These are phyloP conservation scores for Lysandra bellargus DNA, from an alignment of 2,888 invertebrate species.

Conservation along the genomic window DNA sequence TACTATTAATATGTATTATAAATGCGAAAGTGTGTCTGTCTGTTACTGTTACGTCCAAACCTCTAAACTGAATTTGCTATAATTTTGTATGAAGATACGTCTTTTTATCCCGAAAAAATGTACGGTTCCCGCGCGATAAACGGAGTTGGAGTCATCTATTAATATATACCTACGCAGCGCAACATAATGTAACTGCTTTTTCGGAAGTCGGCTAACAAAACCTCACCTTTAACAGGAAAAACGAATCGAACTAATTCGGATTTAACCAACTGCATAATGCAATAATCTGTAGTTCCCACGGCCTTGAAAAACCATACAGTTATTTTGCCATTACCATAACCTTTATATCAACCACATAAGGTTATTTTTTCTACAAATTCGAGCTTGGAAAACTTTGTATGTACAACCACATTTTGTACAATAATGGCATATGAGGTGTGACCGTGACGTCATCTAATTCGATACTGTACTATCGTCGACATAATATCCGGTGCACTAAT, in stretches of 20 bases:
- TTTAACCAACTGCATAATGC: conserved; percentile 12
- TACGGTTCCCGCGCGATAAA: no score
- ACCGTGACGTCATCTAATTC: background rate
- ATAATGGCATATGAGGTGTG: conserved; percentile 10
- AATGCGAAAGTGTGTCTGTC: no score
- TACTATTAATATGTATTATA: no score
- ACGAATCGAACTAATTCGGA: background rate
- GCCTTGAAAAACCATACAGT: background rate
- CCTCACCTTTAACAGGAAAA: background rate
- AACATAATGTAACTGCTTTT: background rate
- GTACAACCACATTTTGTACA: background rate
- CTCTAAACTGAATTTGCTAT: no score
- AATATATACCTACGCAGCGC: no score
- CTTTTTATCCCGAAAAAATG: no score
- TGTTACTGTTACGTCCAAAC: no score
- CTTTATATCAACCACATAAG: background rate
- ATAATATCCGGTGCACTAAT: background rate
- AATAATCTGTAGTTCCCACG: conserved; percentile 11
- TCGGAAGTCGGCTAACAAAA: background rate
- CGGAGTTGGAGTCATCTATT: no score
- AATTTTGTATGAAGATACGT: no score
- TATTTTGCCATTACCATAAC: background rate
- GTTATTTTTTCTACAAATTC: background rate
- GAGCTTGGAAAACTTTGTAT: background rate
- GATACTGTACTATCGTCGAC: background rate